Percentiles rank a stretch among this genome's conserved stretches.
phyloP scores from a whole-genome alignment of 2,113 vertebrate species.

The Brachypteracias leptosomus region DNA sequence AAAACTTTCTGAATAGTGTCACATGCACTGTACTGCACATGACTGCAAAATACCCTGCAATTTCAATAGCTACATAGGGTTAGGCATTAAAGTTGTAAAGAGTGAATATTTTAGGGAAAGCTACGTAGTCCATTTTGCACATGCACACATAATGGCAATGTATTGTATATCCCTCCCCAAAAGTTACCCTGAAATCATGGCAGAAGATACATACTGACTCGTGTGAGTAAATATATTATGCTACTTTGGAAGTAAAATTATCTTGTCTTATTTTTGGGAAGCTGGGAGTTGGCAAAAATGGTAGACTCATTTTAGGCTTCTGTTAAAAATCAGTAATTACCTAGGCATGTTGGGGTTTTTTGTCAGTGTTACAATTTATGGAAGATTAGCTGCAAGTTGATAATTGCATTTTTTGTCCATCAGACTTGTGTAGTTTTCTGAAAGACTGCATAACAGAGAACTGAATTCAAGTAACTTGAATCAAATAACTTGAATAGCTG shows the following conservation, averaged over 20 bases:
- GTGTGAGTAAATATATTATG: neutral
- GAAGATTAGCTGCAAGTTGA: slow-evolving; percentile 39
- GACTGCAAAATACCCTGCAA: neutral
- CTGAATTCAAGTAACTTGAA: slow-evolving; percentile 42
- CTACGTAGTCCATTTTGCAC: neutral
- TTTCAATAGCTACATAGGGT: neutral
- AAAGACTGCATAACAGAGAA: slow-evolving; percentile 25
- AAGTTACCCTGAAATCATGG: neutral
- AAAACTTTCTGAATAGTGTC: neutral
- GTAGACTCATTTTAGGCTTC: neutral
- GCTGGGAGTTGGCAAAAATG: neutral
- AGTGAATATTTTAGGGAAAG: neutral
- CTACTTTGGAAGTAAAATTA: neutral
- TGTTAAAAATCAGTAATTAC: slow-evolving; percentile 15
- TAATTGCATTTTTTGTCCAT: slow-evolving; percentile 35
- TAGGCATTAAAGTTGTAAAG: neutral
- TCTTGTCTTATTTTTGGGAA: slow-evolving; percentile 20
- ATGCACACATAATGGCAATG: neutral
- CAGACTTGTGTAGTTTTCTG: slow-evolving; percentile 1
- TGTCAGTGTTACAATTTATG: slow-evolving; percentile 1
- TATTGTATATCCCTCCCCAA: neutral
- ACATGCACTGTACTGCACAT: neutral
- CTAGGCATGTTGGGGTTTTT: neutral
- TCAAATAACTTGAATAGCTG: slow-evolving; percentile 38
- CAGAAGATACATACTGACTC: neutral